phyloP scores from a whole-genome alignment of 2,888 invertebrate species.

The Lymantria dispar region DNA sequence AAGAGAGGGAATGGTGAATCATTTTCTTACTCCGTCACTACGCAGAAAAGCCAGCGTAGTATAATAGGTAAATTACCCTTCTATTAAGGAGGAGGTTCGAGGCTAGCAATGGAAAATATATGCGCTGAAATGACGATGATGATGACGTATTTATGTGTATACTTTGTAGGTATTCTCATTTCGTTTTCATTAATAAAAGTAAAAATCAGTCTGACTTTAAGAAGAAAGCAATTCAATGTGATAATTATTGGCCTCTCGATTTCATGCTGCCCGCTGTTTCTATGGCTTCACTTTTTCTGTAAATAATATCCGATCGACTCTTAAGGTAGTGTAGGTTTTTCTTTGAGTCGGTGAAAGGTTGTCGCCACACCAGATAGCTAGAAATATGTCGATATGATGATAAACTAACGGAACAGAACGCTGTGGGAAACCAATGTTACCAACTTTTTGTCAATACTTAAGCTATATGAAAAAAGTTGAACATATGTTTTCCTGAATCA shows the following conservation, averaged over 20 bases:
- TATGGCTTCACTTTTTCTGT: conserved; percentile 68
- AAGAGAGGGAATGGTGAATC: too few relatives aligned
- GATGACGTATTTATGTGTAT: too few relatives aligned
- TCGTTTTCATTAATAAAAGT: too few relatives aligned
- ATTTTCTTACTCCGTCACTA: too few relatives aligned
- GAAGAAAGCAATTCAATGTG: neutral
- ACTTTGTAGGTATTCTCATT: too few relatives aligned
- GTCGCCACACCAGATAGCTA: conserved; percentile 57
- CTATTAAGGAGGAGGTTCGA: too few relatives aligned
- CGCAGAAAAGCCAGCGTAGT: too few relatives aligned
- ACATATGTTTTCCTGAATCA: too few relatives aligned
- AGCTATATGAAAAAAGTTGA: neutral
- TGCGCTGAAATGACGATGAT: too few relatives aligned
- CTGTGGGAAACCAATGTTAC: conserved; percentile 50
- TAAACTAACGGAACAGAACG: conserved; percentile 62
- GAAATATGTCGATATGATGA: conserved; percentile 72
- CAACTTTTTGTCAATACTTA: neutral
- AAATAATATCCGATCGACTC: conserved; percentile 67
- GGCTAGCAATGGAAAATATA: too few relatives aligned
- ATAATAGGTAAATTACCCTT: too few relatives aligned
- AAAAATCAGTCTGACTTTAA: too few relatives aligned
- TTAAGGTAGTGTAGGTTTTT: conserved; percentile 78
- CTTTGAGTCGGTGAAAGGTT: conserved; percentile 74
- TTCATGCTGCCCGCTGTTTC: conserved; percentile 33
- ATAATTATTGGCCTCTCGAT: neutral